These are phyloP conservation scores for Apoderus coryli DNA, from an alignment of 2,888 invertebrate species.

Conservation along the genomic window DNA sequence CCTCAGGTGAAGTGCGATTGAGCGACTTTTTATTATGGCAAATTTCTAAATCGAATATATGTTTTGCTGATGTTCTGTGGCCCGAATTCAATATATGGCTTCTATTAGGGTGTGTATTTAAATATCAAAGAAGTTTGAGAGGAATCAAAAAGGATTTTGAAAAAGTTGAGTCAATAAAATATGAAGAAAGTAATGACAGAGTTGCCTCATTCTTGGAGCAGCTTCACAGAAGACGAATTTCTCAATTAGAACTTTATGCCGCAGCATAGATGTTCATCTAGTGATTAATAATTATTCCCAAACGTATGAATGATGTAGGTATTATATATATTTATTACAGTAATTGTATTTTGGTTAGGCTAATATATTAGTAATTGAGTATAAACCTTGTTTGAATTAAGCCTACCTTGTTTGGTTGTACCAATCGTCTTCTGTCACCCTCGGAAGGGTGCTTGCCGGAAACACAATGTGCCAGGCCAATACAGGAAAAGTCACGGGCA, in stretches of 20 bases:
- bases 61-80: constrained; percentile 87
- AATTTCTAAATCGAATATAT: constrained; percentile 68
- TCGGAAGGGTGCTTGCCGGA: too few relatives aligned
- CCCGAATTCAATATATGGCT: constrained; percentile 93
- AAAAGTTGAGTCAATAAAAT: constrained; percentile 7
- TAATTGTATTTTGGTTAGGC: too few relatives aligned
- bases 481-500: too few relatives aligned
- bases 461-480: too few relatives aligned
- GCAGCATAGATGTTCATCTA: too few relatives aligned
- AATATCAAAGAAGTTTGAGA: constrained; percentile 56
- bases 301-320: too few relatives aligned
- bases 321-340: too few relatives aligned
- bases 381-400: too few relatives aligned
- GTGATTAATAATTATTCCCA: too few relatives aligned
- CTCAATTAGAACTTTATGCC: constrained; percentile 22
- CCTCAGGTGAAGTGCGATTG: constrained; percentile 76
- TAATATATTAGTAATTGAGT: too few relatives aligned
- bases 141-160: constrained; percentile 20
- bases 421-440: too few relatives aligned
- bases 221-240: constrained; percentile 16
- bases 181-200: neutral
- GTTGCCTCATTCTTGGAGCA: neutral
- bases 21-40: constrained; percentile 83
- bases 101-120: constrained; percentile 69
- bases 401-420: too few relatives aligned